These are phyloP conservation scores for Plestiodon gilberti DNA, from an alignment of 2,113 vertebrate species.

Conservation along the genomic window DNA sequence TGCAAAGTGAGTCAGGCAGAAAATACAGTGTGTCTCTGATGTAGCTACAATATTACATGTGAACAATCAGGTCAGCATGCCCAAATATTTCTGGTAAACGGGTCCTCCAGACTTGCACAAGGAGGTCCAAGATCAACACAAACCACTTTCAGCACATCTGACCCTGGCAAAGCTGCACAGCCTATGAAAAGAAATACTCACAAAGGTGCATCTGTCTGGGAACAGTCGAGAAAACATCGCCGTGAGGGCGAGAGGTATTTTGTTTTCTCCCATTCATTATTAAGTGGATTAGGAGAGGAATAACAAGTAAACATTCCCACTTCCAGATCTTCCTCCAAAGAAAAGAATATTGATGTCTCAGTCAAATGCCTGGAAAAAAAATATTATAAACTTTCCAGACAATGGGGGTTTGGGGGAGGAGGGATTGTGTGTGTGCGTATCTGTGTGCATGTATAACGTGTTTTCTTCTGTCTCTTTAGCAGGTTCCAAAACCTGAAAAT, in stretches of 20 bases:
- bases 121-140: neutral
- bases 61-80: conserved; percentile 27
- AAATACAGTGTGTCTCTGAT: conserved; percentile 51
- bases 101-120: conserved; percentile 27
- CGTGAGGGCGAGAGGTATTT: neutral
- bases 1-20: conserved; percentile 60
- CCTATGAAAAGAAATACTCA: neutral
- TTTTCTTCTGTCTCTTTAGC: conserved; percentile 25
- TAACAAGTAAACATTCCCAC: neutral
- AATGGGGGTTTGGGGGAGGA: neutral
- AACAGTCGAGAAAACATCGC: conserved; percentile 25
- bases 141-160: conserved; percentile 19
- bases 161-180: neutral
- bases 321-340: neutral
- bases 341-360: conserved; percentile 47
- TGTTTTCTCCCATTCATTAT: neutral
- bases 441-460: too few relatives aligned
- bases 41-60: conserved; percentile 51
- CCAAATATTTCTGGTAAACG: conserved; percentile 48
- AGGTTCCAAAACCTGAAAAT: conserved; percentile 2
- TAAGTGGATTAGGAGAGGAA: neutral
- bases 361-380: conserved; percentile 33
- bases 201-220: conserved; percentile 9
- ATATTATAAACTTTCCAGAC: neutral
- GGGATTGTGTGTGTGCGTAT: neutral